Evolutionary conservation across 37 sponge, comb jelly and placozoan genomes (phyloP).

Genomic region (Ephydatia muelleri): DNA sequence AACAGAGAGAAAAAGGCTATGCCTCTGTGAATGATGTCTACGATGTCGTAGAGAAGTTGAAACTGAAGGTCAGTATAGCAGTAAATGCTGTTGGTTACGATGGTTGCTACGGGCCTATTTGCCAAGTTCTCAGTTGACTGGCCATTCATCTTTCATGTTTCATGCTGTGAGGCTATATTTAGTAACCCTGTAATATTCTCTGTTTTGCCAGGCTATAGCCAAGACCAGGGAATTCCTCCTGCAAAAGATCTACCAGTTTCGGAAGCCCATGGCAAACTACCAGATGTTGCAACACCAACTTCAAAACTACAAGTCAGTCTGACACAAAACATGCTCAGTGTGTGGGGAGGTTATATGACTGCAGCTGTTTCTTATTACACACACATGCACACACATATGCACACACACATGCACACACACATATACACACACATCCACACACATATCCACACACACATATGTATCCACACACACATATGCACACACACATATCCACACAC

Average conservation of each 20-base stretch:
- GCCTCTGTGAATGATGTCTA: conserved; percentile 83
- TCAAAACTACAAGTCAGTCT: conserved; percentile 75
- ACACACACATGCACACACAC: conserved; percentile 10
- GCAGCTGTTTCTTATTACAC: neutral
- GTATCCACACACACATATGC: too few species aligned
- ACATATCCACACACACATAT: too few species aligned
- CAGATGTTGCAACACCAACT: conserved; percentile 94
- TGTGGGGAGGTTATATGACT: neutral
- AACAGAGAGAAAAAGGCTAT: conserved; percentile 59
- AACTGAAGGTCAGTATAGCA: conserved; percentile 54
- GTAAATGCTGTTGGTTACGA: too few species aligned
- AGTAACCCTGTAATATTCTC: too few species aligned
- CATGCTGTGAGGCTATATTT: too few species aligned
- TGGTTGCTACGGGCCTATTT: neutral
- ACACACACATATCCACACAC: too few species aligned
- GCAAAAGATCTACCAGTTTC: conserved; percentile 77
- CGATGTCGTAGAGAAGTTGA: conserved; percentile 91
- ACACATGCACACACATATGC: neutral
- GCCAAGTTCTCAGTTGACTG: neutral
- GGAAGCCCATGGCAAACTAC: conserved; percentile 97
- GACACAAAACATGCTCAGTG: too few species aligned
- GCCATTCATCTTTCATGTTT: neutral
- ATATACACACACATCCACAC: neutral
- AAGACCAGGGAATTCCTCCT: conserved; percentile 87
- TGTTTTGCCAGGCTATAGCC: too few species aligned